Evolutionary conservation across 2,113 vertebrate genomes (phyloP), one percentile per base, ranked within the genome.

Genomic region (Lasiurus cinereus): DNA sequence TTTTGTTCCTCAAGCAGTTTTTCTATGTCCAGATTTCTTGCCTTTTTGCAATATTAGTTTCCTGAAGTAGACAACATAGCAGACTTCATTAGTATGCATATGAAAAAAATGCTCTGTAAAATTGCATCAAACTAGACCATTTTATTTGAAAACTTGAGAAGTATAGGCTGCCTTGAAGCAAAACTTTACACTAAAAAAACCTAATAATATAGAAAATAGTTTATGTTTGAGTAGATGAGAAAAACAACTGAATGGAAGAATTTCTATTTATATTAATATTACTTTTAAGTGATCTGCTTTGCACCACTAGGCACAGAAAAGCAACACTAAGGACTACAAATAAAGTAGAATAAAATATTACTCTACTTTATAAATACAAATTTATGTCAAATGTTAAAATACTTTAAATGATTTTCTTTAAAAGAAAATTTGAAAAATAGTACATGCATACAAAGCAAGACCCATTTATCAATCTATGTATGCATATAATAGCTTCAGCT

Each of bases 401-500:
- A 91, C 80, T 83, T 67, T 14, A 83, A 59, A 79, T 31, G 18
- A 59, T 83, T 85, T 77, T 36, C 33, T 94, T 86, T 86, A 72
- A 90, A 9, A 78, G 54, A 88, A 90, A 87, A 83, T 50, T 84
- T 76, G 73, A 48, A 96, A 91, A 56, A 93, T 64, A 82, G 11
- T 62, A 62, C 14, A 52, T 0, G 48, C 19, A 64, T 95, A 31
- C 83, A 95, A 79, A 91, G 33, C 18, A 96, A 97, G 91, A 88
- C 31, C 14, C 64, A 85, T 67, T 94, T 96, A 77, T 97, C 74
- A 96, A 93, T 97, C 10, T 59, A 93, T 96, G 95, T 90, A 86
- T n/a, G 27, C 64, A 95, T 90, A 96, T 83, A 91, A 78, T 92
- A 86, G 36, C 93, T 66, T 36, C 64, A 90, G 64, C 89, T 95